These are phyloP conservation scores for Herpetotheres cachinnans DNA, from an alignment of 2,113 vertebrate species.

Conservation along the genomic window DNA sequence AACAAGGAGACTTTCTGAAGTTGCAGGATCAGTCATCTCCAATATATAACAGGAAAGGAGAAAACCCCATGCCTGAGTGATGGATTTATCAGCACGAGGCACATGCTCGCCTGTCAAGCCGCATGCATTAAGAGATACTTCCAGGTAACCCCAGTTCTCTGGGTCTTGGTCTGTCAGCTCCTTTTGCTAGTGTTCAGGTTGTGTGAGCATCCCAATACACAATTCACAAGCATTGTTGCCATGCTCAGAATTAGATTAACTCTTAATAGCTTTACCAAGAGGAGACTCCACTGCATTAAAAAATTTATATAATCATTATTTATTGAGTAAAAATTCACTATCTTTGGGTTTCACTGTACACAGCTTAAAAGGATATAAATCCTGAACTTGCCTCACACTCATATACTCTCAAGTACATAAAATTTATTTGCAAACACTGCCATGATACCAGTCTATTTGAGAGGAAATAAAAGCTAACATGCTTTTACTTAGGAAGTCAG, in stretches of 20 bases:
- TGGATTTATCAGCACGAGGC: background rate
- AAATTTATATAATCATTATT: background rate
- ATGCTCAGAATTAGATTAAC: background rate
- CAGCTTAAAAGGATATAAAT: background rate
- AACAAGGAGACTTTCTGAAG: background rate
- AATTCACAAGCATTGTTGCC: background rate
- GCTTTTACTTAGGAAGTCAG: background rate
- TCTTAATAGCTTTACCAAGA: background rate
- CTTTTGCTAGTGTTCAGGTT: background rate
- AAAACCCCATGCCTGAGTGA: background rate
- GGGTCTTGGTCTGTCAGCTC: background rate
- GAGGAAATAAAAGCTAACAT: background rate
- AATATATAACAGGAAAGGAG: background rate
- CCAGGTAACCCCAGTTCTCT: background rate
- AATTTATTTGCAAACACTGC: background rate
- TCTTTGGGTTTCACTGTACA: background rate
- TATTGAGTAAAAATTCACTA: background rate
- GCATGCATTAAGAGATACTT: background rate
- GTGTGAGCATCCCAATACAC: background rate
- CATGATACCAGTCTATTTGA: background rate
- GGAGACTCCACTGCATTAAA: background rate
- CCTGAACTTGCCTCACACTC: background rate
- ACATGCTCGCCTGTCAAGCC: background rate
- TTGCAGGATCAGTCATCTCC: background rate
- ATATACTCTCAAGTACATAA: background rate